Evolutionary conservation across 2,797 vertebrate species (phyloP).

Genomic region (Takifugu ocellatus): DNA sequence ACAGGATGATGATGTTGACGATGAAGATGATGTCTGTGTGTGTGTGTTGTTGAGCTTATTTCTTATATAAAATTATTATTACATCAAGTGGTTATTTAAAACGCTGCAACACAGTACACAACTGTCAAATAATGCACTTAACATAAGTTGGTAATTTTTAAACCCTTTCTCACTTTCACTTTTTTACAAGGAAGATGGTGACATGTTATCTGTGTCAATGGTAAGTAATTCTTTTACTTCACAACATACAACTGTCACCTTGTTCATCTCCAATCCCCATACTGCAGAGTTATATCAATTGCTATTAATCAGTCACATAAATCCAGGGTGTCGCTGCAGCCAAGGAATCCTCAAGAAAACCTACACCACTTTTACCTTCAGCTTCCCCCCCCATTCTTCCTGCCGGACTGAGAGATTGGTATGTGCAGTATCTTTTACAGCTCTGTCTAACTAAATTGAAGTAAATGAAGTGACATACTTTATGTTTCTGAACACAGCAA

Average conservation of each 20-base stretch:
- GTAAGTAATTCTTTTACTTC: constrained; percentile 1
- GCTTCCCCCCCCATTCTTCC: constrained; percentile 22
- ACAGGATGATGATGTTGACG: no score
- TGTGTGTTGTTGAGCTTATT: no score
- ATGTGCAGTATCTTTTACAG: constrained; percentile 9
- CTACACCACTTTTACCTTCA: constrained; percentile 47
- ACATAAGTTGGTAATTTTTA: no score
- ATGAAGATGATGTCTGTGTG: no score
- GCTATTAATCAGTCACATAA: constrained; percentile 73
- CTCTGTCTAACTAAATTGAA: not conserved
- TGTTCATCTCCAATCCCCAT: constrained; percentile 29
- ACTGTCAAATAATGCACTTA: no score
- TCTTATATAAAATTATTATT: no score
- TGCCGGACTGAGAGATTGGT: constrained; percentile 25
- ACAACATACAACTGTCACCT: constrained; percentile 35
- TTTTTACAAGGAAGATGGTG: no score
- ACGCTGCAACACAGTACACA: no score
- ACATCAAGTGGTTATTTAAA: no score
- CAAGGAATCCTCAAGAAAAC: constrained; percentile 72
- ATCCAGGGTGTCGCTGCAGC: constrained; percentile 46
- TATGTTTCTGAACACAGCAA: constrained; percentile 1
- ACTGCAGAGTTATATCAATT: constrained; percentile 68
- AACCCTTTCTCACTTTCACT: no score
- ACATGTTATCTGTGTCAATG: no score
- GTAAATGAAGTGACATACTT: not conserved